Evolutionary conservation across 1,140 invertebrate species (phyloP).

Genomic region (Drosophila nigrodunni): DNA sequence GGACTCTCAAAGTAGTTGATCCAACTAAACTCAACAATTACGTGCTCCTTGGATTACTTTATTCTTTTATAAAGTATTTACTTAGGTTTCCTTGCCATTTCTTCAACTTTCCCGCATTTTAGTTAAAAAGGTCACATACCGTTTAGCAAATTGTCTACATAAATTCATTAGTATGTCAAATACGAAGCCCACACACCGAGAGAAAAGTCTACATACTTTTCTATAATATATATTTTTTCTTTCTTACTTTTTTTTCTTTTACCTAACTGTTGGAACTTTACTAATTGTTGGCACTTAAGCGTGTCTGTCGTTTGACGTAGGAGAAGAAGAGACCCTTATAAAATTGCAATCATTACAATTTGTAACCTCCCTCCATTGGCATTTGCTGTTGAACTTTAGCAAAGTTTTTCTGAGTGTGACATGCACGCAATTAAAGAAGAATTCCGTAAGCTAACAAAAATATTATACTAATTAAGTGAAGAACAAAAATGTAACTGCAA

Average conservation of each 20-base stretch:
- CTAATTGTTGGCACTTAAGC: conserved; percentile 70
- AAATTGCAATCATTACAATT: conserved; percentile 66
- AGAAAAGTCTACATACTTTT: conserved; percentile 16
- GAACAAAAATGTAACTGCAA: conserved; percentile 31
- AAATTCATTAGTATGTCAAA: conserved; percentile 62
- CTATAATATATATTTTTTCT: background rate
- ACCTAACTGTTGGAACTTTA: conserved; percentile 46
- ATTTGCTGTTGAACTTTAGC: conserved; percentile 20
- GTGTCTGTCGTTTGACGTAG: conserved; percentile 25
- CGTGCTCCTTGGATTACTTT: background rate
- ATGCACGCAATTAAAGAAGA: conserved; percentile 49
- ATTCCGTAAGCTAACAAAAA: conserved; percentile 32
- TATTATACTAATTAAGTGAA: conserved; percentile 63
- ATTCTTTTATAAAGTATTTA: background rate
- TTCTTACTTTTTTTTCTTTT: conserved; percentile 2
- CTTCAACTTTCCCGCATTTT: conserved; percentile 16
- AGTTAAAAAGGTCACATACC: conserved; percentile 35
- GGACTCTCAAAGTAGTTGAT: background rate
- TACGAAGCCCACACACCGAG: conserved; percentile 21
- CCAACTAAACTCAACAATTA: background rate
- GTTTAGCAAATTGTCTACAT: conserved; percentile 60
- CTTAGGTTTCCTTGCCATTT: background rate
- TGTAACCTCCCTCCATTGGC: conserved; percentile 23
- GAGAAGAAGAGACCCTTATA: conserved; percentile 48
- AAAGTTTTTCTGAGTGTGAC: conserved; percentile 17